A percentile compares a stretch with the other conserved stretches of the same genome.
Evolutionary conservation across 1,140 invertebrate species (phyloP).

Genomic region (Macrostomum lignano): DNA sequence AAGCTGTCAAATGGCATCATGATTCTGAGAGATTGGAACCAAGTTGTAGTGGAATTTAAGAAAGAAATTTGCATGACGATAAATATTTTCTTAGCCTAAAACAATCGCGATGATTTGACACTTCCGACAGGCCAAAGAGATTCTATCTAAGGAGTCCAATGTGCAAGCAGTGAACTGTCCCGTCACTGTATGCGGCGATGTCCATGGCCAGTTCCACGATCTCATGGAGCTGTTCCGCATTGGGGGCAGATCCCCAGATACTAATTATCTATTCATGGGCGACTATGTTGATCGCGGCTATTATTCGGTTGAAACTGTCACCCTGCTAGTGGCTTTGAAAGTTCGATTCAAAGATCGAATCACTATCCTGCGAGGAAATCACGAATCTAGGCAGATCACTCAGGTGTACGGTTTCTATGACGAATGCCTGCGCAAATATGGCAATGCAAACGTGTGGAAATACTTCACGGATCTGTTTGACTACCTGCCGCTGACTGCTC

Average conservation of each 20-base stretch:
- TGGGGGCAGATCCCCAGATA: constrained; percentile 90
- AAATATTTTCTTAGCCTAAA: neutral
- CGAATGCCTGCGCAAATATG: constrained; percentile 94
- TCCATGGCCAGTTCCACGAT: constrained; percentile 98
- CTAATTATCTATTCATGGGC: constrained; percentile 98
- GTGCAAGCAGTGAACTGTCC: constrained; percentile 99
- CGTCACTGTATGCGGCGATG: constrained; percentile 94
- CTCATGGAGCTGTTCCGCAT: constrained; percentile 97
- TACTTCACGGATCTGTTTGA: constrained; percentile 98
- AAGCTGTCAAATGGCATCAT: too few species aligned
- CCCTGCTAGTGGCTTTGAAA: constrained; percentile 82
- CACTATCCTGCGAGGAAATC: constrained; percentile 91
- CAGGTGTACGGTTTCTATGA: constrained; percentile 97
- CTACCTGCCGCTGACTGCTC: constrained; percentile 81
- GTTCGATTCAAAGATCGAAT: constrained; percentile 92
- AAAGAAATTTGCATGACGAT: too few species aligned
- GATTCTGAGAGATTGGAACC: too few species aligned
- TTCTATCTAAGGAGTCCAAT: constrained; percentile 88
- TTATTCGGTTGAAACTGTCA: constrained; percentile 96
- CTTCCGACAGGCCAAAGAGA: constrained; percentile 37
- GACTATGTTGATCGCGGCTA: constrained; percentile 99
- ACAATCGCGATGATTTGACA: neutral
- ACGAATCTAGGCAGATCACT: constrained; percentile 96
- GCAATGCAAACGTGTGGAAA: constrained; percentile 98
- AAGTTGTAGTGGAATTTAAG: too few species aligned